Conservation (phyloP, 2,797 vertebrate genomes). For the Enteromius thamalakanensis region DNA sequence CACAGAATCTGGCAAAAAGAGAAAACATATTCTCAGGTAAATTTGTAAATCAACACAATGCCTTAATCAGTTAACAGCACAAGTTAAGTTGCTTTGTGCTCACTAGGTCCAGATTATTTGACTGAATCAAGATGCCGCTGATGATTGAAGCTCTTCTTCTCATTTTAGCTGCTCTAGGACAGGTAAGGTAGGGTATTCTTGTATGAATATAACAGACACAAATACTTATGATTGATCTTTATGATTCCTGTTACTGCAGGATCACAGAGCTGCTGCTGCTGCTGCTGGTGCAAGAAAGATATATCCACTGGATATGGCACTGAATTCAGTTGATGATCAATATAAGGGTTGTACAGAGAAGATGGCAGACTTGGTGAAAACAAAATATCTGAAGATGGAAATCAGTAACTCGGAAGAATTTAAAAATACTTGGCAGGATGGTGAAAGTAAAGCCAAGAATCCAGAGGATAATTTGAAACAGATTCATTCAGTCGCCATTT, state of each 20-base stretch:
- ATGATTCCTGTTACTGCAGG: constrained; percentile 8
- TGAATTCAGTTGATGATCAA: neutral
- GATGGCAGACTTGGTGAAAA: neutral
- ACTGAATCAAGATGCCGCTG: constrained; percentile 7
- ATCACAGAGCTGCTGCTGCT: neutral
- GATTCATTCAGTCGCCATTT: neutral
- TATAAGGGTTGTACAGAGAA: neutral
- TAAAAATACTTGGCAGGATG: neutral
- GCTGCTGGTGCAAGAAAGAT: neutral
- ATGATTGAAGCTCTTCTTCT: constrained; percentile 6
- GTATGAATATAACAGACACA: neutral
- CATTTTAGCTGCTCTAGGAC: constrained; percentile 1
- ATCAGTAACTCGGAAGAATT: neutral
- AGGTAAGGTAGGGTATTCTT: neutral
- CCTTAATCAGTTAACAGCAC: neutral
- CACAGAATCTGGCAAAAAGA: neutral
- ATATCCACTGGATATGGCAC: neutral
- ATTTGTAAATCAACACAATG: neutral
- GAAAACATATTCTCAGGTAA: neutral
- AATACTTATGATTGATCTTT: neutral
- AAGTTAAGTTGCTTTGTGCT: neutral
- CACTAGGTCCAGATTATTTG: neutral
- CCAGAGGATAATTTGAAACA: neutral
- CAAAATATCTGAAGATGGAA: neutral
- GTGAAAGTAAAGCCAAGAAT: neutral